Conservation (phyloP, 2,888 invertebrate genomes). For the Poecilus cupreus region DNA sequence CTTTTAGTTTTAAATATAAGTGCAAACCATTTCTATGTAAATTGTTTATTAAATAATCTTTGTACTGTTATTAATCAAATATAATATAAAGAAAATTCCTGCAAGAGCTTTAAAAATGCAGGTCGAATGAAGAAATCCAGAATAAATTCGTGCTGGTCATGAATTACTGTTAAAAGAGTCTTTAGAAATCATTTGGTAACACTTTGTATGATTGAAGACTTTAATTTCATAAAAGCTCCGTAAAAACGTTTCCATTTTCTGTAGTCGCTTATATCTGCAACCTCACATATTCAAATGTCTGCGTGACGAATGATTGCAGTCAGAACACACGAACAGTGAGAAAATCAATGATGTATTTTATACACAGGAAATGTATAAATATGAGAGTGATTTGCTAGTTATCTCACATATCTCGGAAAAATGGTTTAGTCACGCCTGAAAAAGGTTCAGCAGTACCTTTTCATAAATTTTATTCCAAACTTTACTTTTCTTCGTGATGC, state of each 20-base stretch:
- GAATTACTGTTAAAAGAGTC: background rate
- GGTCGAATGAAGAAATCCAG: background rate
- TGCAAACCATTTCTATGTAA: too few species aligned
- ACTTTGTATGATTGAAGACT: slow-evolving; percentile 11
- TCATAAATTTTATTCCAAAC: too few species aligned
- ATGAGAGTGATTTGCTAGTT: background rate
- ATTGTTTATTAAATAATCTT: too few species aligned
- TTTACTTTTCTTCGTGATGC: too few species aligned
- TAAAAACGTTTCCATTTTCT: slow-evolving; percentile 27
- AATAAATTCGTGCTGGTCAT: background rate
- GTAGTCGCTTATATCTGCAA: background rate
- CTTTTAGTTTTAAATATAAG: too few species aligned
- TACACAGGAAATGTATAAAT: slow-evolving; percentile 28
- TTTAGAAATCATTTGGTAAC: slow-evolving; percentile 4
- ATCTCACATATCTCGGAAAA: background rate
- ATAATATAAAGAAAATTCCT: too few species aligned
- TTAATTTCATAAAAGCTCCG: slow-evolving; percentile 28
- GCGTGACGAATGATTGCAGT: slow-evolving; percentile 13
- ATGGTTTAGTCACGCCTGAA: background rate
- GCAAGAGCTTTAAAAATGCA: too few species aligned
- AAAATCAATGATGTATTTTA: slow-evolving; percentile 29
- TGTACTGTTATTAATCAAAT: too few species aligned
- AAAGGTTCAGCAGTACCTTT: too few species aligned
- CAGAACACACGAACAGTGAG: background rate
- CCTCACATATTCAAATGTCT: slow-evolving; percentile 8